A percentile compares a stretch with the other conserved stretches of the same genome.
phyloP scores from a whole-genome alignment of 2,888 invertebrate species.

The Steinernema carpocapsae region DNA sequence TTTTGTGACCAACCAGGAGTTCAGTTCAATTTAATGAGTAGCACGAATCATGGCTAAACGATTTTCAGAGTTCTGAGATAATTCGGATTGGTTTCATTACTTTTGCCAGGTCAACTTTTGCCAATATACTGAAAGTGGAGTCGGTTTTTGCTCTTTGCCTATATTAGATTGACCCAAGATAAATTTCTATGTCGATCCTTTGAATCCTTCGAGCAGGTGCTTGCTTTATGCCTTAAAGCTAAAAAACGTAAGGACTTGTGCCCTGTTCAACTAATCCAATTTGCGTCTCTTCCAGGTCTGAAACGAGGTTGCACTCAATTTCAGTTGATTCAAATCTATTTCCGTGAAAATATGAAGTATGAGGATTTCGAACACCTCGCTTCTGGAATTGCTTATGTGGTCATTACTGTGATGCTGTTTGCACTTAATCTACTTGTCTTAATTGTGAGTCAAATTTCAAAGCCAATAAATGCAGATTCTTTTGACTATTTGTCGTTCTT shows the following conservation, averaged over 20 bases:
- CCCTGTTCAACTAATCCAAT: neutral
- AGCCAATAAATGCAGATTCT: neutral
- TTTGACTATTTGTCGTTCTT: neutral
- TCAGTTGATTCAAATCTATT: neutral
- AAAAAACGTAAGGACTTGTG: neutral
- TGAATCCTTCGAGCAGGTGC: neutral
- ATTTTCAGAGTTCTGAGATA: no score
- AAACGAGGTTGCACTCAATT: no score
- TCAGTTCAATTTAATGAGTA: no score
- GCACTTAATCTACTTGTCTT: neutral
- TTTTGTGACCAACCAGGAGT: no score
- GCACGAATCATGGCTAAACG: no score
- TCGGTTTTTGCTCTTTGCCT: neutral
- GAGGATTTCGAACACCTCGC: neutral
- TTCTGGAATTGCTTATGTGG: neutral
- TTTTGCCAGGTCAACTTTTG: neutral
- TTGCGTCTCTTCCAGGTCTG: neutral
- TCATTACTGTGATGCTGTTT: neutral
- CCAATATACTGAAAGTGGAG: no score
- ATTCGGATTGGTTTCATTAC: neutral
- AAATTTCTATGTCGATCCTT: neutral
- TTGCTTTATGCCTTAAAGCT: neutral
- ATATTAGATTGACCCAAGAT: neutral
- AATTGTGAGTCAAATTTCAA: neutral
- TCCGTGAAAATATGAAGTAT: neutral